Conservation (phyloP, 2,888 invertebrate species). For the Lasioglossum calceatum region DNA sequence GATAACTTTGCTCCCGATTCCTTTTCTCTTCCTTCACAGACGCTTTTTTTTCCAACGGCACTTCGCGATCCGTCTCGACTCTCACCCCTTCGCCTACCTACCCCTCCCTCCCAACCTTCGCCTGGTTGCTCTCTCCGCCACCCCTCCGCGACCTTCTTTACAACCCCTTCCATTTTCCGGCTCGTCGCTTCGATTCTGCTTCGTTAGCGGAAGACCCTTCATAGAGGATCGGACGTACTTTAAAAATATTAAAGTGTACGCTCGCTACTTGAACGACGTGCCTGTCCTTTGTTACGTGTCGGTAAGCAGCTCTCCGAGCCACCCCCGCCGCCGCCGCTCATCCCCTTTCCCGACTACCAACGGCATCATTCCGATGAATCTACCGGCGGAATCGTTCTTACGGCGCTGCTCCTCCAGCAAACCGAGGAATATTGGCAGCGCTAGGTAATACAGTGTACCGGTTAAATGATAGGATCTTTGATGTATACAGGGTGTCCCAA, state of each 20-base stretch:
- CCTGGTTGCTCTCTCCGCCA: neutral
- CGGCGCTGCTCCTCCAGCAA: neutral
- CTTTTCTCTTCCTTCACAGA: slow-evolving; percentile 30
- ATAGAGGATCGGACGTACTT: slow-evolving; percentile 67
- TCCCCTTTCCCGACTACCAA: neutral
- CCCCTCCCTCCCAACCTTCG: neutral
- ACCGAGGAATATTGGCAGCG: neutral
- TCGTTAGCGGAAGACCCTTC: slow-evolving; percentile 69
- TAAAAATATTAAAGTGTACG: slow-evolving; percentile 69
- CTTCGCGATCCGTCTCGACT: slow-evolving; percentile 25
- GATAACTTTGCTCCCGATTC: slow-evolving; percentile 52
- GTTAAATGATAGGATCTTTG: neutral
- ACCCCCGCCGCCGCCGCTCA: neutral
- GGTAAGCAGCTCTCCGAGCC: slow-evolving; percentile 61
- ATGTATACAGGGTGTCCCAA: neutral
- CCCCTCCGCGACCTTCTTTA: slow-evolving; percentile 27
- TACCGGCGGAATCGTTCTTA: slow-evolving; percentile 16
- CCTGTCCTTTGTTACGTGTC: slow-evolving; percentile 64
- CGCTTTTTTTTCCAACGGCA: slow-evolving; percentile 28
- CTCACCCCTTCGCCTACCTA: slow-evolving; percentile 16
- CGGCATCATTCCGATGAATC: slow-evolving; percentile 10
- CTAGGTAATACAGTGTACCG: neutral
- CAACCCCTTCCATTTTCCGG: slow-evolving; percentile 63
- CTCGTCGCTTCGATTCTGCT: slow-evolving; percentile 66
- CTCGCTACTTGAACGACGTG: slow-evolving; percentile 51